Evolutionary conservation across 2,113 vertebrate genomes (phyloP).

Genomic region (Barbus barbus): DNA sequence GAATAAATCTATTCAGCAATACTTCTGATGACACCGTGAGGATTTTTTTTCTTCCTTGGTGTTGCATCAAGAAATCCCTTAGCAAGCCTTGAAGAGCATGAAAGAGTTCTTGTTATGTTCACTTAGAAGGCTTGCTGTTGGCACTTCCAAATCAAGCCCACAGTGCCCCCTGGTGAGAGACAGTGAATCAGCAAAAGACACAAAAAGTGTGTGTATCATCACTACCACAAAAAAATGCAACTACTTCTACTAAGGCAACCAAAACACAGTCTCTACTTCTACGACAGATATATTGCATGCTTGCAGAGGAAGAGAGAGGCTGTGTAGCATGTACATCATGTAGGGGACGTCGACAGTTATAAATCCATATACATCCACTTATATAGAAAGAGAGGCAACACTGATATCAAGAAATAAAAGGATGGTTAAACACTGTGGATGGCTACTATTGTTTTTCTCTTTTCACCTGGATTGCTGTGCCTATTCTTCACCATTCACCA

Average conservation of each 20-base stretch:
- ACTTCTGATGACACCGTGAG: constrained; percentile 24
- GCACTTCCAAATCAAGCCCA: constrained; percentile 59
- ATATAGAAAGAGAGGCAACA: constrained; percentile 74
- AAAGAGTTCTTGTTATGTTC: constrained; percentile 60
- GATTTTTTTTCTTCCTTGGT: constrained; percentile 56
- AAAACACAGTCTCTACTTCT: constrained; percentile 62
- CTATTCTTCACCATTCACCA: constrained; percentile 41
- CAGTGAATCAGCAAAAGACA: constrained; percentile 71
- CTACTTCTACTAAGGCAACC: constrained; percentile 53
- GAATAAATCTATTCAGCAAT: constrained; percentile 37
- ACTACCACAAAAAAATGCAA: constrained; percentile 59
- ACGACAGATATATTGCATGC: constrained; percentile 74
- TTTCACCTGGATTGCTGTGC: constrained; percentile 56
- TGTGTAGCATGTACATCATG: constrained; percentile 77
- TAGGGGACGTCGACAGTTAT: constrained; percentile 79
- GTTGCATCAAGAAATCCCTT: constrained; percentile 71
- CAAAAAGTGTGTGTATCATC: constrained; percentile 62
- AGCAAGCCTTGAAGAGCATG: constrained; percentile 60
- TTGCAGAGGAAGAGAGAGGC: constrained; percentile 77
- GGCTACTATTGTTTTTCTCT: constrained; percentile 60
- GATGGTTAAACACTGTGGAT: constrained; percentile 78
- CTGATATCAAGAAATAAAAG: constrained; percentile 80
- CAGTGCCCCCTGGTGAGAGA: constrained; percentile 71
- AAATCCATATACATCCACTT: constrained; percentile 81
- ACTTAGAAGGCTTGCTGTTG: constrained; percentile 64